Percentiles rank a stretch among this genome's conserved stretches.
These are phyloP conservation scores for Porites australiensis DNA, from an alignment of 64 coral and sea anemone genomes.

Conservation along the genomic window DNA sequence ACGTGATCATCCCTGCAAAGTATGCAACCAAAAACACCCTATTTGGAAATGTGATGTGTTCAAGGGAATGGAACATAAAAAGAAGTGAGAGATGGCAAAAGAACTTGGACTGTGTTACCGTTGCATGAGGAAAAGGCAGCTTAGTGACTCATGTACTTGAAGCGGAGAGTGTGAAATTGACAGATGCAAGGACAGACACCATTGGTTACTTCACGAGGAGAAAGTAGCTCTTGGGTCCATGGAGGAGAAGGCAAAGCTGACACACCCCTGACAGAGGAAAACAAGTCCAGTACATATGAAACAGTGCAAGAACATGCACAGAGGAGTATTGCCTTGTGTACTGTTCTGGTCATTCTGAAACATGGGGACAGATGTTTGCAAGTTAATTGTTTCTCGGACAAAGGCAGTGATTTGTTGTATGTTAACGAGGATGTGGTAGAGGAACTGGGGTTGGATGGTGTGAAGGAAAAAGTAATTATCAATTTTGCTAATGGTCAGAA, in stretches of 20 bases:
- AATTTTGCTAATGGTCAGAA: conserved; percentile 31
- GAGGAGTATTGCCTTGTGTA: too few relatives aligned
- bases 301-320: too few relatives aligned
- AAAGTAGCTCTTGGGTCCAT: background rate
- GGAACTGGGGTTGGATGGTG: too few relatives aligned
- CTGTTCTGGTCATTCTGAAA: too few relatives aligned
- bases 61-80: conserved; percentile 24
- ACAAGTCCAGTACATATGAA: too few relatives aligned
- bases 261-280: too few relatives aligned
- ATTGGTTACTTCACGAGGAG: conserved; percentile 21
- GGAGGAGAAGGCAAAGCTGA: too few relatives aligned
- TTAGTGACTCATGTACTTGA: conserved; percentile 19
- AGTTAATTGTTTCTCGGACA: too few relatives aligned
- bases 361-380: too few relatives aligned
- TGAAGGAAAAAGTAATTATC: background rate
- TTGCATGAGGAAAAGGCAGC: conserved; percentile 47
- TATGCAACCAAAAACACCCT: conserved; percentile 45
- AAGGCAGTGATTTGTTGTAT: too few relatives aligned
- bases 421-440: too few relatives aligned
- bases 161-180: conserved; percentile 5
- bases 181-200: conserved; percentile 26
- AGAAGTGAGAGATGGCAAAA: conserved; percentile 58
- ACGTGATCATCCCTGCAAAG: background rate
- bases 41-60: conserved; percentile 49
- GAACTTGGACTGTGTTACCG: conserved; percentile 50